Evolutionary conservation across 2,888 invertebrate genomes (phyloP).

Genomic region (Balanococcus diminutus): DNA sequence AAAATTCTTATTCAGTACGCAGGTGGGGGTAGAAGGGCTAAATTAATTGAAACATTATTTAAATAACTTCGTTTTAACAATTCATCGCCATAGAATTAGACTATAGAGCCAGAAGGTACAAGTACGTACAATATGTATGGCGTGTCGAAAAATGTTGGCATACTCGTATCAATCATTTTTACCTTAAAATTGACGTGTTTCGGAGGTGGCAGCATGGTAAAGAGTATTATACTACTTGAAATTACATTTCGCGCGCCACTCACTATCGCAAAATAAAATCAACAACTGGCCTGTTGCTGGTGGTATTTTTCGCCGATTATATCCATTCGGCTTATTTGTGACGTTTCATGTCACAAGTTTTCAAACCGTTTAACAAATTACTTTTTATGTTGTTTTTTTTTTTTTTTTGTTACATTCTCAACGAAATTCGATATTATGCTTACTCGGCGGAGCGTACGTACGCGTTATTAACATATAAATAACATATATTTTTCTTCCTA

Average conservation of each 20-base stretch:
- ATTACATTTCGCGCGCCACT: background rate
- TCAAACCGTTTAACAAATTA: background rate
- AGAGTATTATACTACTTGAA: slow-evolving; percentile 29
- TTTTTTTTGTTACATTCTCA: too few relatives aligned
- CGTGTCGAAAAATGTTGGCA: background rate
- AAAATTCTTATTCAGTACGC: background rate
- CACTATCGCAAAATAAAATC: background rate
- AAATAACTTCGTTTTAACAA: slow-evolving; percentile 11
- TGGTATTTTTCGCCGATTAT: slow-evolving; percentile 10
- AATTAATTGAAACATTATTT: slow-evolving; percentile 37
- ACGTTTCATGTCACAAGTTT: background rate
- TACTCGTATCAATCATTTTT: slow-evolving; percentile 7
- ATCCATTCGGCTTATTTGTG: background rate
- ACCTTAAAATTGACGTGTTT: slow-evolving; percentile 26
- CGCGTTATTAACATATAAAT: slow-evolving; percentile 1
- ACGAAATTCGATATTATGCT: background rate
- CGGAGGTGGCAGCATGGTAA: background rate
- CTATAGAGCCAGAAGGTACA: background rate
- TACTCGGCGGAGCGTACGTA: background rate
- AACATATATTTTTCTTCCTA: background rate
- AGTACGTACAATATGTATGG: background rate
- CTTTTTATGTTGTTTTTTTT: background rate
- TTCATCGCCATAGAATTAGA: background rate
- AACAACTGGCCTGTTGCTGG: slow-evolving; percentile 32
- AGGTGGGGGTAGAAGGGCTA: background rate